Conservation (phyloP, 2,113 vertebrate species). For the Amazona vittata region DNA sequence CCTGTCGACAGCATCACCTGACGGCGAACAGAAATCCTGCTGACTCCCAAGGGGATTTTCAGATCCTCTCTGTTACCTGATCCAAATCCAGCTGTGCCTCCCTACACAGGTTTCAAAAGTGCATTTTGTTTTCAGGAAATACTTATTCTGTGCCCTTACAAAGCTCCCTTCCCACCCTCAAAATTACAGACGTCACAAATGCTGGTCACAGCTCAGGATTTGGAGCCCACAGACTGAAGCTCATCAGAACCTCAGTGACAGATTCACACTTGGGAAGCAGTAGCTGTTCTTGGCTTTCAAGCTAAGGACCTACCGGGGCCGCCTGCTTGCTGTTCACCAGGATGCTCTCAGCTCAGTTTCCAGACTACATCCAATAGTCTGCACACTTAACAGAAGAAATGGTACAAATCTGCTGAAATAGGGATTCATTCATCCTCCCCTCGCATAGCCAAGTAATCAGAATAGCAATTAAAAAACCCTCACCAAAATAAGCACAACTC, state of each 20-base stretch:
- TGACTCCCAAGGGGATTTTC: neutral
- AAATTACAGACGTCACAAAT: neutral
- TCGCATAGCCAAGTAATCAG: neutral
- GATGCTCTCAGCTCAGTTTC: neutral
- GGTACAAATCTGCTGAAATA: neutral
- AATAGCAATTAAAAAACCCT: neutral
- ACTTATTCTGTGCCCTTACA: neutral
- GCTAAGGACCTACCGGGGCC: neutral
- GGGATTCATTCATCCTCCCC: neutral
- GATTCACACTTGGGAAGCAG: slow-evolving; percentile 10
- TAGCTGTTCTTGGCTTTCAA: neutral
- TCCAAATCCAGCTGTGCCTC: neutral
- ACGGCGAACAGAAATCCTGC: neutral
- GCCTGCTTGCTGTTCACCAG: rapidly evolving
- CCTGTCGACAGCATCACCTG: rapidly evolving
- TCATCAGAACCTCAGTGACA: neutral
- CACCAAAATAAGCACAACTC: neutral
- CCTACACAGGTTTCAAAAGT: neutral
- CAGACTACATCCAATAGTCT: neutral
- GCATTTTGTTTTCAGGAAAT: neutral
- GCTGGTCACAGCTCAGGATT: neutral
- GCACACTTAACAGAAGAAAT: neutral
- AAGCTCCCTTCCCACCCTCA: neutral
- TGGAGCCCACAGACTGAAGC: neutral
- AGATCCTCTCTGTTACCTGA: neutral